These are phyloP conservation scores for Mimumesa dahlbomi DNA, from an alignment of 2,888 invertebrate species.

Conservation along the genomic window DNA sequence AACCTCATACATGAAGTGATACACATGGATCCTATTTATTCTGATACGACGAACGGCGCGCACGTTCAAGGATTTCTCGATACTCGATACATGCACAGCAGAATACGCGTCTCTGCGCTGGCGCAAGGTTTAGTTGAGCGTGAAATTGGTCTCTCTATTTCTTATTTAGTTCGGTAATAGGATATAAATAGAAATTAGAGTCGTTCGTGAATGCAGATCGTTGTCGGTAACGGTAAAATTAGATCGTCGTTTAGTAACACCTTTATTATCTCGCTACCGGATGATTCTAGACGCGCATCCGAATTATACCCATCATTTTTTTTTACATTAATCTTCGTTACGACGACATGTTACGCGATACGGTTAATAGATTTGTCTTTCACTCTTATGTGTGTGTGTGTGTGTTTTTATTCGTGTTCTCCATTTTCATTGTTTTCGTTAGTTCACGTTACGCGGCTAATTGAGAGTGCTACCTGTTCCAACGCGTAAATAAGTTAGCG, in stretches of 20 bases:
- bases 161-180: slow-evolving; percentile 26
- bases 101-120: neutral
- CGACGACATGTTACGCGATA: no score
- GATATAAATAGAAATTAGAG: slow-evolving; percentile 45
- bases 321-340: no score
- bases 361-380: no score
- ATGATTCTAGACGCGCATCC: no score
- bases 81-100: slow-evolving; percentile 22
- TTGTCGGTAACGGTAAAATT: slow-evolving; percentile 30
- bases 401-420: no score
- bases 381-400: no score
- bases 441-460: neutral
- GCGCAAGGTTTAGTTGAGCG: slow-evolving; percentile 47
- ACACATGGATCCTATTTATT: neutral
- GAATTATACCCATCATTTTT: no score
- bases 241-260: no score
- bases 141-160: slow-evolving; percentile 55
- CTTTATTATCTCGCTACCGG: no score
- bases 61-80: slow-evolving; percentile 42
- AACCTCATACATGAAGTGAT: neutral
- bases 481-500: slow-evolving; percentile 11
- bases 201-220: slow-evolving; percentile 4
- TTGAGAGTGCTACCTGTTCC: neutral
- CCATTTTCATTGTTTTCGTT: neutral
- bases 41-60: neutral